A percentile compares a stretch with the other conserved stretches of the same genome.
These are phyloP conservation scores for Parapristionchus giblindavisi DNA, from an alignment of 2,888 invertebrate species.

Conservation along the genomic window DNA sequence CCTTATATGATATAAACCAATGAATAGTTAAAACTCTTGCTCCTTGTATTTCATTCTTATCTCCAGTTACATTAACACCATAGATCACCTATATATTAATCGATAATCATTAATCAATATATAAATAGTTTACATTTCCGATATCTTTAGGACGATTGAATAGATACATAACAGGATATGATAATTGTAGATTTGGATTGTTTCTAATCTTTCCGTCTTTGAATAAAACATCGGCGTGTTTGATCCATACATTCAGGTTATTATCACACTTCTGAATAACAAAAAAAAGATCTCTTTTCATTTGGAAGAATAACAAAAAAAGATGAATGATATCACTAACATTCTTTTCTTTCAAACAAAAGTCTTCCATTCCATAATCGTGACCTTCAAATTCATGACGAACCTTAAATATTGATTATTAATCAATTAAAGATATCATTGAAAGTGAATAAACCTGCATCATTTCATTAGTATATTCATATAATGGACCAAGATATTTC, in stretches of 20 bases:
- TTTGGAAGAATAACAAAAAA: not conserved
- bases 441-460: conserved; percentile 41
- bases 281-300: not conserved
- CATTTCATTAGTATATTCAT: conserved; percentile 66
- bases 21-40: conserved; percentile 68
- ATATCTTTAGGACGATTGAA: conserved; percentile 69
- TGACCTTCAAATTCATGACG: conserved; percentile 55
- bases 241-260: conserved; percentile 67
- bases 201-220: conserved; percentile 59
- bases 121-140: conserved; percentile 57
- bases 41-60: conserved; percentile 68
- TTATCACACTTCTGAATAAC: conserved; percentile 59
- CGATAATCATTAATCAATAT: not conserved
- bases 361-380: conserved; percentile 62
- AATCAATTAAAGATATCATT: not conserved
- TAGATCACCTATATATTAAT: conserved; percentile 59
- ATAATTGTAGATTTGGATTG: conserved; percentile 68
- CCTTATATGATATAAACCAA: conserved; percentile 48
- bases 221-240: conserved; percentile 68
- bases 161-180: conserved; percentile 68
- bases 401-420: conserved; percentile 41
- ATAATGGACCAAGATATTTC: conserved; percentile 59
- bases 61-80: conserved; percentile 67
- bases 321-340: conserved; percentile 38
- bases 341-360: conserved; percentile 60